Percentiles rank a stretch among this genome's conserved stretches.
Conservation (phyloP, 2,888 invertebrate genomes). For the Polyommatus iphigenia region DNA sequence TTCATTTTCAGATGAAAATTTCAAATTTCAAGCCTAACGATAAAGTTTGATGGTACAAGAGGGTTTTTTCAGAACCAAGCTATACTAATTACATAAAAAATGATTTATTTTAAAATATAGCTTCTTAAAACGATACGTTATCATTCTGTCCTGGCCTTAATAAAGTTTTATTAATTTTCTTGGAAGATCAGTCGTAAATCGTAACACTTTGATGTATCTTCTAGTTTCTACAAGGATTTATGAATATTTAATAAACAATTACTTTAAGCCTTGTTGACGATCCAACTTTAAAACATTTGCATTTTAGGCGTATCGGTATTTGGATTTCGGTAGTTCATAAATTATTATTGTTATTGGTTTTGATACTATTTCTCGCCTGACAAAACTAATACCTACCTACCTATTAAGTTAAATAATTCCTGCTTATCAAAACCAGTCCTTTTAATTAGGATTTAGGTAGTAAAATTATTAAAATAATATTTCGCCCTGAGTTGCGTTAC, state of each 20-base stretch:
- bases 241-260: slow-evolving; percentile 23
- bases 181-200: slow-evolving; percentile 40
- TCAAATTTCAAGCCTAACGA: neutral
- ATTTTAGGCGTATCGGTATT: neutral
- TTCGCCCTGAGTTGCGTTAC: no score
- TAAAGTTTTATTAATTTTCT: slow-evolving; percentile 41
- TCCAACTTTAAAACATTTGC: neutral
- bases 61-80: neutral
- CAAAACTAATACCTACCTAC: neutral
- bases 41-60: neutral
- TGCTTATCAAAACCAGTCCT: no score
- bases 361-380: neutral
- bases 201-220: slow-evolving; percentile 42
- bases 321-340: no score
- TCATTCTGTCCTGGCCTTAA: neutral
- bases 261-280: neutral
- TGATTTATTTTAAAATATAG: no score
- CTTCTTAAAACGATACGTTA: neutral
- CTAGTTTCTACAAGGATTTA: slow-evolving; percentile 37
- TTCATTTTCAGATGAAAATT: neutral
- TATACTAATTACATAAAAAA: no score
- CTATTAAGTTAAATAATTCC: neutral
- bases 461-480: no score
- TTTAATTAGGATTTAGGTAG: no score
- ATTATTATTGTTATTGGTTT: neutral